Conservation (phyloP, 2,797 vertebrate species). For the Sandelia bainsii region DNA sequence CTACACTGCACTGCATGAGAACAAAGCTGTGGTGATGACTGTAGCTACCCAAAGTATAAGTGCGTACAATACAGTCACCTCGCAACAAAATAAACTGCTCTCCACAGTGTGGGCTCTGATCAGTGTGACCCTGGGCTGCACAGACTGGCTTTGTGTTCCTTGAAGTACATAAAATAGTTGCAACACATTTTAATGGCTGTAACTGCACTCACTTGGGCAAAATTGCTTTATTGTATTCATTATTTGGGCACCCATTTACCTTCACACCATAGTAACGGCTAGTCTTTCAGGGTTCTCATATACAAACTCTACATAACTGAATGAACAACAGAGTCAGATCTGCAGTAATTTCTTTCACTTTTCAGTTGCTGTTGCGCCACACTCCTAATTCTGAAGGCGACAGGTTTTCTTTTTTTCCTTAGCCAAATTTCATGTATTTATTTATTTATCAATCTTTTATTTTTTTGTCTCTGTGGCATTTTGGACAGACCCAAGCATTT, state of each 20-base stretch:
- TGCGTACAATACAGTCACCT: constrained; percentile 7
- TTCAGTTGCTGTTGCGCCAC: constrained; percentile 13
- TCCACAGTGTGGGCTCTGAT: constrained; percentile 34
- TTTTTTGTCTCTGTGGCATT: constrained; percentile 73
- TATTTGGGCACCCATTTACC: constrained; percentile 38
- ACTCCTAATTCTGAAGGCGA: constrained; percentile 43
- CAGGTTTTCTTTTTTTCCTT: constrained; percentile 21
- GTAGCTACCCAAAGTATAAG: background rate
- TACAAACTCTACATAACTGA: constrained; percentile 38
- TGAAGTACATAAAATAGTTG: constrained; percentile 33
- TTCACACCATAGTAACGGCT: constrained; percentile 23
- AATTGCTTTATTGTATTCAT: constrained; percentile 47
- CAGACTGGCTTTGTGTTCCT: constrained; percentile 32
- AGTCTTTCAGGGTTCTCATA: constrained; percentile 18
- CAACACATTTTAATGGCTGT: constrained; percentile 41
- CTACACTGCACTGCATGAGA: constrained; percentile 4
- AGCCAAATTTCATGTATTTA: constrained; percentile 58
- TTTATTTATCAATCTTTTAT: constrained; percentile 55
- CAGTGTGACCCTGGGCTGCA: constrained; percentile 36
- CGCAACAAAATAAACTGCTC: constrained; percentile 37
- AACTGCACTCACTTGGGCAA: constrained; percentile 31
- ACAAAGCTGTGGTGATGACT: constrained; percentile 43
- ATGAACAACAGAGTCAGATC: constrained; percentile 42
- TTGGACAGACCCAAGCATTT: constrained; percentile 82
- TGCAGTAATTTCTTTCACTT: background rate